Base-by-base conservation (phyloP, 2,888 invertebrate species). In the Microplitis deprimator region DNA sequence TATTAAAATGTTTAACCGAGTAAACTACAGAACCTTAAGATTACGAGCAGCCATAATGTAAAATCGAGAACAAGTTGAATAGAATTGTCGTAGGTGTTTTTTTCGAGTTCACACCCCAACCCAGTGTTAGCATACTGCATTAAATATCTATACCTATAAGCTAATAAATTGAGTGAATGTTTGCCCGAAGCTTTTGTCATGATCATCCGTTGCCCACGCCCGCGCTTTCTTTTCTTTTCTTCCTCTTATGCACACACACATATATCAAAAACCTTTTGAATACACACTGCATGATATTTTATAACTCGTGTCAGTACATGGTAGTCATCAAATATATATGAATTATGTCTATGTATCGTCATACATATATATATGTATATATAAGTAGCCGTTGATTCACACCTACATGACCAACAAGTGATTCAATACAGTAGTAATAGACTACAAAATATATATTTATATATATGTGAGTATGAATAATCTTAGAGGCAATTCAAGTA, bases 131-230 rank as follows among this genome's bases (percentile, higher is more conserved):
- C 50, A 50, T 13, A 13, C 10, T 50, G 50, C 50, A 50, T 50
- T 50, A 50, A 50, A 13, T 50, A 13, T 50, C 50, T 50, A 67
- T 77, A 76, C 77, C 78, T 75, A 76, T 86, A 85, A 87, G 88
- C 87, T 85, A 87, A 89, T 88, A 89, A 89, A 89, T 88, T 88
- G 85, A 87, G 84, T 82, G 85, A 85, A 85, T 86, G 86, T 87
- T 87, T 86, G 87, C 86, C 84, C 82, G 84, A 79, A 82, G 85
- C 87, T 87, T 87, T 87, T 87, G 87, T 87, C 87, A 87, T 87
- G 87, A 87, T 87, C 85, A 83, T 83, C 85, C 82, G 83, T 85
- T 83, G 85, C 86, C 85, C 85, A 84, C 85, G 86, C 85, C 81
- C 78, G 81, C 77, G 81, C 78, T 79, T 50, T 20, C 72, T 75